Evolutionary conservation across 2,888 invertebrate species (phyloP).

Genomic region (Trachelus tabidus): DNA sequence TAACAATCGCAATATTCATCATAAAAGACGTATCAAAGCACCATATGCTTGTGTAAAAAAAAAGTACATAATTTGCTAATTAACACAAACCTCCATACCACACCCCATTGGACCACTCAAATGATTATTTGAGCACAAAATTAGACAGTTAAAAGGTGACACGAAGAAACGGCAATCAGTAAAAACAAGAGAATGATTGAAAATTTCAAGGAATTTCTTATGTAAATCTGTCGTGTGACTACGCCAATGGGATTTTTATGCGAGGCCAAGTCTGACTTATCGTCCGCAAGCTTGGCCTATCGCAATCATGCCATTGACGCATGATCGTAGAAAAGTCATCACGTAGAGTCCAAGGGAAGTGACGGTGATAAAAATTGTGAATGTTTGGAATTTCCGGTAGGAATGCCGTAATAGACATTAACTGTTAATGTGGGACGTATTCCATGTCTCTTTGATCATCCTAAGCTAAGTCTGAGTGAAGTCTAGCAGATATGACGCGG

Average conservation of each 20-base stretch:
- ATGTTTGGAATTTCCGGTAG: background rate
- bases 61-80: background rate
- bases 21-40: background rate
- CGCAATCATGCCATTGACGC: background rate
- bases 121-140: background rate
- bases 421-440: background rate
- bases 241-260: background rate
- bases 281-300: background rate
- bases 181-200: background rate
- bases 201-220: background rate
- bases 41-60: background rate
- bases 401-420: background rate
- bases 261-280: background rate
- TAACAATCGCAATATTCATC: background rate
- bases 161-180: background rate
- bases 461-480: background rate
- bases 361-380: background rate
- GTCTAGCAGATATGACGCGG: background rate
- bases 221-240: background rate
- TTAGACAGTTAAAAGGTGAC: no score
- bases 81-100: background rate
- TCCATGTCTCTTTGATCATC: background rate
- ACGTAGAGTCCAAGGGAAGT: background rate
- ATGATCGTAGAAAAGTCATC: background rate
- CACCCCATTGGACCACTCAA: background rate